Evolutionary conservation across 2,113 vertebrate species (phyloP).

Genomic region (Martes martes): DNA sequence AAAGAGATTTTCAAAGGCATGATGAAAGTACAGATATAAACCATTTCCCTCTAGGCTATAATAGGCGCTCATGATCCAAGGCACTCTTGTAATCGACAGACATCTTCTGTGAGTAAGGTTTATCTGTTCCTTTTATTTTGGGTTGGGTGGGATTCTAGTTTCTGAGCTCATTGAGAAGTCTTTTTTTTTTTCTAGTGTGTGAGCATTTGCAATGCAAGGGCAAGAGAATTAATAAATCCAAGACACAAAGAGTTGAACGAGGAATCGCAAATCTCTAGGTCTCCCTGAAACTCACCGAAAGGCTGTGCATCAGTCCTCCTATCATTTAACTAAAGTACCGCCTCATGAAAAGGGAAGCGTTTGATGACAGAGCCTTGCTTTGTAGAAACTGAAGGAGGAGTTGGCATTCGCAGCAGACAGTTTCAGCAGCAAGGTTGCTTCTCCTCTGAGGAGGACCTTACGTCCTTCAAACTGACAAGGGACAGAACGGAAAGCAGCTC

Average conservation of each 20-base stretch:
- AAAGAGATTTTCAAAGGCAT: background rate
- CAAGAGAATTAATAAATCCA: background rate
- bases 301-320: background rate
- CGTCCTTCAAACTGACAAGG: background rate
- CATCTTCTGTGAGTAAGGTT: background rate
- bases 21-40: background rate
- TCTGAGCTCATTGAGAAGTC: background rate
- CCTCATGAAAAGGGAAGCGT: background rate
- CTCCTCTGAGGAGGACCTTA: background rate
- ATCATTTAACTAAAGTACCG: background rate
- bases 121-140: background rate
- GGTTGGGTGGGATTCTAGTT: background rate
- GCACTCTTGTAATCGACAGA: background rate
- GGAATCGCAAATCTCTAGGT: background rate
- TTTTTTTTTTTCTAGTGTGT: background rate
- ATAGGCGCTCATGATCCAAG: background rate
- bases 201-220: background rate
- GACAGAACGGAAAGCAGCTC: background rate
- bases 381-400: background rate
- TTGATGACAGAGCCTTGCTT: background rate
- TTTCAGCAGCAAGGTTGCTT: background rate
- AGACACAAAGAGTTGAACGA: background rate
- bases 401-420: background rate
- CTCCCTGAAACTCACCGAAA: background rate
- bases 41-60: background rate